Conservation (phyloP, 2,888 invertebrate genomes). For the Andricus curvator region DNA sequence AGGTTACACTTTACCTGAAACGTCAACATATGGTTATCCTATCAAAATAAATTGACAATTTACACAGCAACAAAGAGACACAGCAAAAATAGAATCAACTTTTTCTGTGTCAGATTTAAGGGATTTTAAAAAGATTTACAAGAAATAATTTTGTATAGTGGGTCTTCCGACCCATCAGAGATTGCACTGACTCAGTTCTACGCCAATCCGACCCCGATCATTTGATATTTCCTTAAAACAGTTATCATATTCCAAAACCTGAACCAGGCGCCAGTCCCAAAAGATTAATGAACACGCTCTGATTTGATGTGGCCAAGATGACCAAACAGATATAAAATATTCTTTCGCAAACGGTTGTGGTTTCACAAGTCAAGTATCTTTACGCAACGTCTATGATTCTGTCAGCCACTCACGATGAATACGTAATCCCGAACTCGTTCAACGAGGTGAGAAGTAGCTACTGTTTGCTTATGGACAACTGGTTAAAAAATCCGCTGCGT, state of each 20-base stretch:
- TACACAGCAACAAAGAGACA: no score
- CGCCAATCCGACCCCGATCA: neutral
- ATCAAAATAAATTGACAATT: no score
- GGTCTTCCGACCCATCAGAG: no score
- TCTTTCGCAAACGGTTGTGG: neutral
- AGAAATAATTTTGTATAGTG: no score
- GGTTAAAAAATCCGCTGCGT: constrained; percentile 40
- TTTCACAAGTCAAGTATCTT: constrained; percentile 37
- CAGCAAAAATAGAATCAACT: no score
- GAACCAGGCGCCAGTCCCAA: constrained; percentile 26
- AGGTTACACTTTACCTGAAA: no score
- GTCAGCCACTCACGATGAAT: constrained; percentile 54
- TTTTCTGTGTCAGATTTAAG: no score
- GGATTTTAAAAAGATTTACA: no score
- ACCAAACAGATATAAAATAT: constrained; percentile 3
- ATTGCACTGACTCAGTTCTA: no score
- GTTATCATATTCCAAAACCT: constrained; percentile 8
- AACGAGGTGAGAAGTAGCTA: constrained; percentile 58
- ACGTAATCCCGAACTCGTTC: constrained; percentile 51
- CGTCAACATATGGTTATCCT: no score
- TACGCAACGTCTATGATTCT: constrained; percentile 56
- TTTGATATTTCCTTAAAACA: neutral
- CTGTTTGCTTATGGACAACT: constrained; percentile 49
- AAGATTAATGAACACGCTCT: constrained; percentile 31
- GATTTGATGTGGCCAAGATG: constrained; percentile 23